Conservation (phyloP, 30 jellyfish, hydroid and myxozoan species). For the Chrysaora quinquecirrha region DNA sequence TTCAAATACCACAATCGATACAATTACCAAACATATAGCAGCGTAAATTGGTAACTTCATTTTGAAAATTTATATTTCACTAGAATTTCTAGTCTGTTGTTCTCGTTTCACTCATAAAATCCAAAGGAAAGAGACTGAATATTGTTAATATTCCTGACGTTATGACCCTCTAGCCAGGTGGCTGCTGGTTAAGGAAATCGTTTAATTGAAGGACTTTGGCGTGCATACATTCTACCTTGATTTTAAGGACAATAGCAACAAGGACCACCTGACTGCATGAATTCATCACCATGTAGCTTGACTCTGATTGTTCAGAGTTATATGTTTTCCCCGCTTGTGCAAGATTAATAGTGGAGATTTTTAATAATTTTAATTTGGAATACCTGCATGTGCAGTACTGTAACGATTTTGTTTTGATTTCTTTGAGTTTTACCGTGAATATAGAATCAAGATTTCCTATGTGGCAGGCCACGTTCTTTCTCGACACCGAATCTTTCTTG, state of each 20-base stretch:
- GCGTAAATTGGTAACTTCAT: too few species aligned
- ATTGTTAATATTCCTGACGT: constrained; percentile 72
- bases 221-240: constrained; percentile 35
- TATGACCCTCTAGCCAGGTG: constrained; percentile 73
- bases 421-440: not conserved
- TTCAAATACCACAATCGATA: constrained; percentile 3
- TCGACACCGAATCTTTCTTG: not conserved
- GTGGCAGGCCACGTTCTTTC: not conserved
- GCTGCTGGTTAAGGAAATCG: constrained; percentile 63
- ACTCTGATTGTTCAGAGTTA: not conserved
- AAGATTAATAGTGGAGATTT: too few species aligned
- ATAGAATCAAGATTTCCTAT: not conserved
- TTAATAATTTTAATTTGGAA: too few species aligned
- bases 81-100: not conserved
- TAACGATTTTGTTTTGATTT: not conserved
- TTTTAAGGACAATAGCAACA: constrained; percentile 12
- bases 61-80: not conserved
- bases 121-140: too few species aligned
- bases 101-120: too few species aligned
- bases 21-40: constrained; percentile 1
- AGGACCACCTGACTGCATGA: constrained; percentile 28
- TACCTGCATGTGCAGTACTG: not conserved
- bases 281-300: not conserved
- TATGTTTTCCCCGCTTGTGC: not conserved
- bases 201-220: constrained; percentile 28